Evolutionary conservation across 2,113 vertebrate species (phyloP), one percentile per base, ranked within the genome.

Genomic region (Sialia sialis): DNA sequence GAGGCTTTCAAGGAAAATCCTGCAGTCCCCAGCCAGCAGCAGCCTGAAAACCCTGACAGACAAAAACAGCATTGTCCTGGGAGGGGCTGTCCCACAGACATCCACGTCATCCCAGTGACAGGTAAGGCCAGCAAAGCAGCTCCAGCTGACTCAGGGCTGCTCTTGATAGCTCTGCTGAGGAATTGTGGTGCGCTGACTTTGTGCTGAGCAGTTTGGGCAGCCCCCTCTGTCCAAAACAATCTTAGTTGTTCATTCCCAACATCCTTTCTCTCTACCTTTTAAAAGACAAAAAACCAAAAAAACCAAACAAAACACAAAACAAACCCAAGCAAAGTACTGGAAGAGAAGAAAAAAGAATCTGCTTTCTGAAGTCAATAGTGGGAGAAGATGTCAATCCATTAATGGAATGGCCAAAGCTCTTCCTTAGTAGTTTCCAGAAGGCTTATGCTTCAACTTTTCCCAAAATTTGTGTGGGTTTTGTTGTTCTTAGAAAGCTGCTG

Each of bases 1-100:
- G 99, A 98, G 99, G 74, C 98, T 99, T 32, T 99, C 99, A 2
- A 98, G 99, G 5, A 99, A 99, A 98, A 98, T 99, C 14, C 98
- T 99, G 12, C 99, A 98, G 84, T 98, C 99, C 62, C 98, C 99
- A 16, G 98, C 97, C 75, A 98, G 98, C 22, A 89, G 97, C 16
- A 59, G 98, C 7, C 96, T 99, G 66, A 99, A 97, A 98, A 99
- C 98, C 26, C 91, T 99, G 6, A 98, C 93, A 67, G 99, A 99
- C 32, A 99, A 97, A 91, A 98, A 97, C 92, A 99, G 98, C 89
- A 99, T 99, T 96, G 98, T 98, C 46, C 95, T 99, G 95, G 98
- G 96, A 96, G 95, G 96, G 38, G 41, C 93, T 6, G 5, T 95
- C 78, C 79, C 98, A 69, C 95, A 98, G 38, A 83, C 98, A 11